Base-by-base conservation (phyloP, 2,888 invertebrate species). In the Pecten maximus region DNA sequence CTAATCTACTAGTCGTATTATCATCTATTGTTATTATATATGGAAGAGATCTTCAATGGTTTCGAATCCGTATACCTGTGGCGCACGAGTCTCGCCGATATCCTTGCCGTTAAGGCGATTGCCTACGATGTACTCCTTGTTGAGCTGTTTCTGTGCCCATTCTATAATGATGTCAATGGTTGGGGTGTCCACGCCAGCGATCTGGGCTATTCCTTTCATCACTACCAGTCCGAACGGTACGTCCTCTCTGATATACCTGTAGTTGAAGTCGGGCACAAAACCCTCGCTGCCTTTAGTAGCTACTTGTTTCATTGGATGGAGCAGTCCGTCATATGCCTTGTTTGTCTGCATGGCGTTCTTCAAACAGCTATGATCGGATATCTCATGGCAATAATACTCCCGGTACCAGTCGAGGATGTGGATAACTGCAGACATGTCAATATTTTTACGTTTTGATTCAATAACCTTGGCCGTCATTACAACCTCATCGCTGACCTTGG, bases 181-280 rank as follows among this genome's bases (percentile, higher is more conserved):
- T 4, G 95, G 95, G 8, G 95, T 95, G 39, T 90, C 89, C 0
- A 95, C 94, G 1, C 94, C 94, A 0, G 93, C 94, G 54, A 95
- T 93, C 88, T 94, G 92, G 12, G 95, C 94, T 39, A 95, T 93
- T 0, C 95, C 95, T 87, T 94, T 94, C 90, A 94, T 93, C 4
- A 95, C 94, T 19, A 94, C 94, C 19, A 95, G 89, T 23, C 95
- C 95, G 89, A 92, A 95, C 0, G 95, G 95, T 19, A 95, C 90
- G 88, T 95, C 95, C 87, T 95, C 95, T 6, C 93, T 87, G 40
- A 92, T 91, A 92, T 95, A 95, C n/a, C 95, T 92, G 91, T 95
- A 94, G 19, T 48, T 90, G 89, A 95, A 95, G 90, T 95, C 94
- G 0, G 95, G 95, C 16, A 94, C 93, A 89, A 93, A 94, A 87